These are phyloP conservation scores for Astreopora myriophthalma DNA, from an alignment of 64 coral and sea anemone genomes.

Conservation along the genomic window DNA sequence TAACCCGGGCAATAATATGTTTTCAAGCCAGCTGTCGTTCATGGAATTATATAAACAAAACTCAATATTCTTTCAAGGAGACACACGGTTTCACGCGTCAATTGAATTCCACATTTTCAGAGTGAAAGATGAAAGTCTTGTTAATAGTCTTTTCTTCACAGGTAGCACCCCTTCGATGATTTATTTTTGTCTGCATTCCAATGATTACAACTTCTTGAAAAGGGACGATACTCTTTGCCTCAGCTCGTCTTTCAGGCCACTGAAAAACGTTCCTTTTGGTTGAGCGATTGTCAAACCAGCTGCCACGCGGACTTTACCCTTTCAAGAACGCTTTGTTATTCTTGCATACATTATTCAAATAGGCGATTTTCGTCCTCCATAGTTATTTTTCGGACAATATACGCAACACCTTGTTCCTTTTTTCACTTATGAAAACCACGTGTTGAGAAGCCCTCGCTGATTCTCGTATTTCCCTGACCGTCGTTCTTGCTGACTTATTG, in stretches of 20 bases:
- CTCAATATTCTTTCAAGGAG: neutral
- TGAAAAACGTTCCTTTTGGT: neutral
- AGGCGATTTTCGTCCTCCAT: neutral
- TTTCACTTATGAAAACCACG: neutral
- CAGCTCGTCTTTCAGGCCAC: neutral
- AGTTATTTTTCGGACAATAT: neutral
- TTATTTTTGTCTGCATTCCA: neutral
- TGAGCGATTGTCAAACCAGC: neutral
- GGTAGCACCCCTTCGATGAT: neutral
- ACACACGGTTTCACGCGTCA: neutral
- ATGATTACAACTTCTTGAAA: neutral
- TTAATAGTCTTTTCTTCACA: too few relatives aligned
- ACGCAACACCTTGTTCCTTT: neutral
- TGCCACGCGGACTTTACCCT: conserved; percentile 33
- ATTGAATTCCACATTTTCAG: neutral
- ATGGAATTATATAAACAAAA: neutral
- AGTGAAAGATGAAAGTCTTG: neutral
- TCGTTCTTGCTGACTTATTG: neutral
- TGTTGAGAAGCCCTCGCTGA: neutral
- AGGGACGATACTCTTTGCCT: neutral
- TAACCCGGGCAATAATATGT: neutral
- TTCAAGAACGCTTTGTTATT: neutral
- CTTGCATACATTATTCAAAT: conserved; percentile 25
- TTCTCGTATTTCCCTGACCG: neutral
- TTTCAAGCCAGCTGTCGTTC: neutral